Base-by-base conservation (phyloP, 2,888 invertebrate genomes). In the Pseudococcus viburni region DNA sequence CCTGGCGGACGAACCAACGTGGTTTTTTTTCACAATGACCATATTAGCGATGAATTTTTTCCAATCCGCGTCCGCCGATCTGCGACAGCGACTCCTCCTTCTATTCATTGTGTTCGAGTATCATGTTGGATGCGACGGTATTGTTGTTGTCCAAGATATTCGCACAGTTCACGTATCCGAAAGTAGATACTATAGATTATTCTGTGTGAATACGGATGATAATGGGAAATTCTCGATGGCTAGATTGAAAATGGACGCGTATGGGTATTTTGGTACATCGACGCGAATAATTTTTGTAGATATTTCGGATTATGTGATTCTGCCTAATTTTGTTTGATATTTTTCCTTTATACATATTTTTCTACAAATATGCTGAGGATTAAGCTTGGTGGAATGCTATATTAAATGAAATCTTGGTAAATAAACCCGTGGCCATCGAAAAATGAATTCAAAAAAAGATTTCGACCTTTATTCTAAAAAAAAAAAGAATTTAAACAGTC, bases 11-110 rank as follows among this genome's bases (percentile, higher is more conserved):
- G 33, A 7, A 73, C 73, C 15, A 15, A 39, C 33, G 17, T 19
- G 17, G 6, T 68, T 55, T n/a, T n/a, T 55, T 64, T 22, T 64
- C 12, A 73, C 73, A 33, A 73, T 73, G 73, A 73, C 73, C 73
- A 33, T 33, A 73, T 73, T 73, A 73, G 73, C 64, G 64, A 64
- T 73, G 73, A 73, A 73, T 73, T 73, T 73, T 73, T 33, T 12
- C 19, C 55, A 55, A 55, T 55, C n/a, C 4, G n/a, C 0, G 55
- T 19, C 22, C 0, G n/a, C n/a, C 59, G 59, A 17, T 59, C n/a
- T n/a, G 64, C 64, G 64, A 64, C 64, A 64, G 22, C 19, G 19
- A 19, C 64, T 64, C 64, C 64, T 64, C 64, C 64, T 64, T 64
- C 64, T 64, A 3, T 19, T 6, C 19, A 64, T 64, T 64, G 22